Percentiles rank a stretch among this genome's conserved stretches.
Evolutionary conservation across 1,140 invertebrate genomes (phyloP).

Genomic region (Heliconius melpomene): DNA sequence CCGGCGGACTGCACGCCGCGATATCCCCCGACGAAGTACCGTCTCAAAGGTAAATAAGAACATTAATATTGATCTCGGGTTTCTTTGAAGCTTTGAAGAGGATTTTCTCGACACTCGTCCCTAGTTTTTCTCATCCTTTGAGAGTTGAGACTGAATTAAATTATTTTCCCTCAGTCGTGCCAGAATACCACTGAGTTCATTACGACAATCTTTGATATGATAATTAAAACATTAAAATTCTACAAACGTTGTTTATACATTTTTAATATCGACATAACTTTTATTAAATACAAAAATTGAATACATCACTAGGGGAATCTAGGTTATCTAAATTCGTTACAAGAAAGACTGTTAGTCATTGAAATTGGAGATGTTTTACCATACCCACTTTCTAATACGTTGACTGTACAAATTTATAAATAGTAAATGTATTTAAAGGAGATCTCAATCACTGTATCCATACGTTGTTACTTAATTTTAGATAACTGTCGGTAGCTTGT

Average conservation of each 20-base stretch:
- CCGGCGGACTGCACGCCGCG: slow-evolving; percentile 53
- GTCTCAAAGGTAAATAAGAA: slow-evolving; percentile 74
- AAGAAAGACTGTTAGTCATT: background rate
- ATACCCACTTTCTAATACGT: background rate
- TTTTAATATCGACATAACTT: background rate
- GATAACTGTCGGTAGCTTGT: background rate
- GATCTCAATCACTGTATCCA: background rate
- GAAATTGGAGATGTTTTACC: background rate
- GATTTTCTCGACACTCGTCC: slow-evolving; percentile 60
- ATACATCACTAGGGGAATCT: background rate
- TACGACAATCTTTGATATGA: slow-evolving; percentile 39
- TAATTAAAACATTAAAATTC: slow-evolving; percentile 29
- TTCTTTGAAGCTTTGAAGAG: slow-evolving; percentile 70
- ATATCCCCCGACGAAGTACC: slow-evolving; percentile 57
- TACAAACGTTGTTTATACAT: background rate
- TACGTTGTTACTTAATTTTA: background rate
- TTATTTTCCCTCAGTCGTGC: slow-evolving; percentile 46
- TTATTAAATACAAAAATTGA: background rate
- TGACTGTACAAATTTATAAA: background rate
- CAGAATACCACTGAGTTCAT: slow-evolving; percentile 27
- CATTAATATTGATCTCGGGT: slow-evolving; percentile 78
- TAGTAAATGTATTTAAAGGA: background rate
- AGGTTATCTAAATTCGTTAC: background rate
- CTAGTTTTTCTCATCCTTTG: slow-evolving; percentile 66
- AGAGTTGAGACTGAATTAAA: slow-evolving; percentile 62